Conservation (phyloP, 1,140 invertebrate genomes). For the Drosophila mauritiana region DNA sequence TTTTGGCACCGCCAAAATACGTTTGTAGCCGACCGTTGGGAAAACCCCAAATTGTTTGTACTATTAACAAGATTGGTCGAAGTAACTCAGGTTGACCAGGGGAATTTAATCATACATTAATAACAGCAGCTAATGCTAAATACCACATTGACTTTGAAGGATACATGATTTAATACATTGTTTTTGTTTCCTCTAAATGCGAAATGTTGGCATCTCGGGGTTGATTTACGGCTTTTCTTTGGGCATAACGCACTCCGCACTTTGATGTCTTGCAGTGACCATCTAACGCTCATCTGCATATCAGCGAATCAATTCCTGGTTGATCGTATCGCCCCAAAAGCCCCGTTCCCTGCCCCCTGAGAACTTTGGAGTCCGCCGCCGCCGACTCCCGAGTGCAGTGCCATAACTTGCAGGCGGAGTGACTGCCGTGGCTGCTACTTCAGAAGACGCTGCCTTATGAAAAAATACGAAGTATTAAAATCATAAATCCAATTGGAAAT, state of each 20-base stretch:
- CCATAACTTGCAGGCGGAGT: constrained; percentile 41
- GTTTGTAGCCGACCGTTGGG: neutral
- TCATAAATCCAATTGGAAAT: constrained; percentile 81
- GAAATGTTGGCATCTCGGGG: neutral
- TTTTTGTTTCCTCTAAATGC: too few species aligned
- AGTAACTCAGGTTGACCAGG: too few species aligned
- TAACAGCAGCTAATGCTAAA: too few species aligned
- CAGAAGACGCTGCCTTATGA: constrained; percentile 64
- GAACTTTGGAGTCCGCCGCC: constrained; percentile 24
- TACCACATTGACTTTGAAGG: too few species aligned
- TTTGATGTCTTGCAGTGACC: constrained; percentile 13
- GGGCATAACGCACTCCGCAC: constrained; percentile 18
- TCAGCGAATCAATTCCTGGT: constrained; percentile 38
- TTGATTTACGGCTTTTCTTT: constrained; percentile 2
- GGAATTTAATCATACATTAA: too few species aligned
- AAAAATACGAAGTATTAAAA: constrained; percentile 83
- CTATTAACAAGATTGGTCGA: too few species aligned
- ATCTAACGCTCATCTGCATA: constrained; percentile 41
- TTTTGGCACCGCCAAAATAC: neutral
- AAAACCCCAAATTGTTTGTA: neutral
- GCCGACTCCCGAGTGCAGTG: constrained; percentile 21
- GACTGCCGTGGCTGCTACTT: constrained; percentile 42
- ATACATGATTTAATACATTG: too few species aligned
- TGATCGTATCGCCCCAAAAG: constrained; percentile 20
- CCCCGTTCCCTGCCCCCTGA: neutral